phyloP scores from a whole-genome alignment of 2,113 vertebrate species.

The Calidris pygmaea region DNA sequence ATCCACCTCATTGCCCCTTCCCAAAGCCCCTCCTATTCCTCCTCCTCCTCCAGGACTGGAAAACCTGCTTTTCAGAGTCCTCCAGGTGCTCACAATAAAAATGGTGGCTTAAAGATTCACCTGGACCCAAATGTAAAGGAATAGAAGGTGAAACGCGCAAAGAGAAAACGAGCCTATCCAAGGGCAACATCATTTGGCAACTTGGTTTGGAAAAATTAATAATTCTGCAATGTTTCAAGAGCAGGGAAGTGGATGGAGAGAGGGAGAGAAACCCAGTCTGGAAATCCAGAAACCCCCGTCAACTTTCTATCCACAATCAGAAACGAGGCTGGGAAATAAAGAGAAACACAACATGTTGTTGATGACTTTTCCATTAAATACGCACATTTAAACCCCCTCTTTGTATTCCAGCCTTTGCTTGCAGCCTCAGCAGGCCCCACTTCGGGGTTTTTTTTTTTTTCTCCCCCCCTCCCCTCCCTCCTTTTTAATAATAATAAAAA shows the following conservation, averaged over 20 bases:
- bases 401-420: conserved; percentile 41
- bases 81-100: not conserved
- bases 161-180: not conserved
- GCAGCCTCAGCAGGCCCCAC: conserved; percentile 43
- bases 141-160: not conserved
- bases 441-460: not conserved
- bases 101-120: not conserved
- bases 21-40: not conserved
- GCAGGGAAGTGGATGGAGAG: not conserved
- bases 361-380: conserved; percentile 57
- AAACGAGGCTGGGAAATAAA: conserved; percentile 19
- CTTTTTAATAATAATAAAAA: conserved; percentile 73
- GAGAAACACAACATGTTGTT: not conserved
- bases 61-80: not conserved
- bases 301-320: not conserved
- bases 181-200: conserved; percentile 16
- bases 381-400: not conserved
- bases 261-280: not conserved
- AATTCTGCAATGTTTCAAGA: not conserved
- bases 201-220: conserved; percentile 29
- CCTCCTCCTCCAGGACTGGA: not conserved
- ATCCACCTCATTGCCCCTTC: not conserved
- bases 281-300: not conserved
- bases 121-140: not conserved
- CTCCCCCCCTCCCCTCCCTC: not conserved